A percentile compares a stretch with the other conserved stretches of the same genome.
phyloP scores from a whole-genome alignment of 30 jellyfish, hydroid and myxozoan species.

The Aurelia aurita complex sp. Pacific region DNA sequence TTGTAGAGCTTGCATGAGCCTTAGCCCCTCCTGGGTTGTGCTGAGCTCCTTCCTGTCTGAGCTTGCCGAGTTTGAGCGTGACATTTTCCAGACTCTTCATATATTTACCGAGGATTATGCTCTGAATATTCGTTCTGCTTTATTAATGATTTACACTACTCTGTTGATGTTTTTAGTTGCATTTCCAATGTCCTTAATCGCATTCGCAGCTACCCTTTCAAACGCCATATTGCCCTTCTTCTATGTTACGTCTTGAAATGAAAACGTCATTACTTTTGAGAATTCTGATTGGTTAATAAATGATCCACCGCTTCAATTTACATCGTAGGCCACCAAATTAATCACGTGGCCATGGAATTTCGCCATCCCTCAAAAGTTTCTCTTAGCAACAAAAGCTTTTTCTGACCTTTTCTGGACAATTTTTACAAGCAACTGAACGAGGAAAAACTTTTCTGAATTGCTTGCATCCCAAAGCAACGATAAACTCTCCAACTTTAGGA shows the following conservation, averaged over 20 bases:
- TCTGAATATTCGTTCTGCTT: background rate
- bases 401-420: no score
- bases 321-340: background rate
- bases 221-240: conserved; percentile 24
- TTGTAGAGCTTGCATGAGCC: conserved; percentile 71
- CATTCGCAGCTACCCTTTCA: background rate
- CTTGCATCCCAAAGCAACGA: no score
- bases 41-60: conserved; percentile 69
- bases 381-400: no score
- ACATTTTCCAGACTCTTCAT: conserved; percentile 35
- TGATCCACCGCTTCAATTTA: background rate
- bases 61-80: conserved; percentile 44
- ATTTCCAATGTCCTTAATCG: background rate
- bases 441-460: no score
- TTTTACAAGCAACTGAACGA: no score
- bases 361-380: no score
- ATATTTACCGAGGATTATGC: background rate
- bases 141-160: background rate
- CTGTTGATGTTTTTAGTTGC: background rate
- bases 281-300: conserved; percentile 1
- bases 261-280: background rate
- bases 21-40: conserved; percentile 85
- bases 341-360: no score
- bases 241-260: conserved; percentile 14
- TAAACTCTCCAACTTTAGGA: no score